Evolutionary conservation across 2,113 vertebrate species (phyloP).

Genomic region (Chinchilla lanigera): DNA sequence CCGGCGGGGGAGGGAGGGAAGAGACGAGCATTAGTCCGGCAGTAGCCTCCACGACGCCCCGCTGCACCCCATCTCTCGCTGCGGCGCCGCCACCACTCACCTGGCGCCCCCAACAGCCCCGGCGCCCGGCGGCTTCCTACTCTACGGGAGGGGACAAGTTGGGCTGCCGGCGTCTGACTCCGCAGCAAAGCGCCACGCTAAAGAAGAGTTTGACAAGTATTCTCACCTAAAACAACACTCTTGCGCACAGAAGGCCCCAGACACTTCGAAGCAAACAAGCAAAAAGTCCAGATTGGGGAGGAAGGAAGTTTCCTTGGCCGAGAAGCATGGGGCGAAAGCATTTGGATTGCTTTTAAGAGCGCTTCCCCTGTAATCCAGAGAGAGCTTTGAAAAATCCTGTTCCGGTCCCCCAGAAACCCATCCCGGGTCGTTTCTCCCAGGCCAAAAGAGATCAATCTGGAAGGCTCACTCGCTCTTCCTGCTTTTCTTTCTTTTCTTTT

Average conservation of each 20-base stretch:
- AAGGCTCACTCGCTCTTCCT: neutral
- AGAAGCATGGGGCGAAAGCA: slow-evolving; percentile 52
- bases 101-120: slow-evolving; percentile 75
- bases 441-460: slow-evolving; percentile 57
- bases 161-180: slow-evolving; percentile 73
- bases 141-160: slow-evolving; percentile 71
- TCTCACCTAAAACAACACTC: slow-evolving; percentile 72
- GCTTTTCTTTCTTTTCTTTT: neutral
- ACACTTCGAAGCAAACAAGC: slow-evolving; percentile 46
- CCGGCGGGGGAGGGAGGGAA: slow-evolving; percentile 55
- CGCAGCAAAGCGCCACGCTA: slow-evolving; percentile 70
- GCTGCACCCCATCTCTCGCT: slow-evolving; percentile 55
- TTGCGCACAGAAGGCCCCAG: slow-evolving; percentile 61
- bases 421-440: slow-evolving; percentile 37
- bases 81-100: slow-evolving; percentile 65
- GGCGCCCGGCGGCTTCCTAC: slow-evolving; percentile 77
- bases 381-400: slow-evolving; percentile 57
- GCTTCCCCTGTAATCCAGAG: slow-evolving; percentile 37
- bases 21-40: slow-evolving; percentile 73
- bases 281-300: slow-evolving; percentile 60
- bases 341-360: slow-evolving; percentile 54
- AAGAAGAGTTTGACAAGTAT: slow-evolving; percentile 74
- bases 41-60: slow-evolving; percentile 55
- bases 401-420: slow-evolving; percentile 52
- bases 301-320: slow-evolving; percentile 56